A percentile compares a stretch with the other conserved stretches of the same genome.
These are phyloP conservation scores for Diorhabda sublineata DNA, from an alignment of 1,140 invertebrate species.

Conservation along the genomic window DNA sequence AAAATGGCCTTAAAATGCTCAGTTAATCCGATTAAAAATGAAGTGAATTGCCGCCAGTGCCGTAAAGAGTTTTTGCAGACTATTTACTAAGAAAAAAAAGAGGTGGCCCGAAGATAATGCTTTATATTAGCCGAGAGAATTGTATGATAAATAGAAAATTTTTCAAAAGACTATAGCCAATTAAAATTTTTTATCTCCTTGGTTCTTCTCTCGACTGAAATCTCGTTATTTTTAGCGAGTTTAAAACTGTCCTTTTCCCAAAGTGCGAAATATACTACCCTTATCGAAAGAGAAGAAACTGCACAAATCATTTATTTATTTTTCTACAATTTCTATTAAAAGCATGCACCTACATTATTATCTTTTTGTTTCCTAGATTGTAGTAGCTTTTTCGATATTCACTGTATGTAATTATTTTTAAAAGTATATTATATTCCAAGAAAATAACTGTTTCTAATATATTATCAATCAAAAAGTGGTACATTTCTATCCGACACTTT, in stretches of 20 bases:
- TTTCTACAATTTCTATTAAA: constrained; percentile 12
- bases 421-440: too few relatives aligned
- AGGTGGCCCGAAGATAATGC: constrained; percentile 32
- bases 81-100: constrained; percentile 16
- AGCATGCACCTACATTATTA: constrained; percentile 33
- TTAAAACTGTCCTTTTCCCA: neutral
- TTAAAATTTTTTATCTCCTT: neutral
- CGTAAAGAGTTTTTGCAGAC: constrained; percentile 18
- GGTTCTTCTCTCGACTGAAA: neutral
- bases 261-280: constrained; percentile 11
- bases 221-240: neutral
- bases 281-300: neutral
- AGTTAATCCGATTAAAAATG: constrained; percentile 31
- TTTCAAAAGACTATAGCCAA: neutral
- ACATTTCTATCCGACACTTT: too few relatives aligned
- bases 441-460: too few relatives aligned
- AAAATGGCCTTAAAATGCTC: constrained; percentile 40
- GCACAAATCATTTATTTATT: neutral
- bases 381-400: neutral
- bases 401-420: too few relatives aligned
- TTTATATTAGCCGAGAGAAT: neutral
- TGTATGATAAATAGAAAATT: neutral
- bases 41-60: constrained; percentile 29
- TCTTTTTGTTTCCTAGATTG: neutral
- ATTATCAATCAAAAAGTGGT: too few relatives aligned